Conservation (phyloP, 2,888 invertebrate genomes). For the Rhagonycha fulva region DNA sequence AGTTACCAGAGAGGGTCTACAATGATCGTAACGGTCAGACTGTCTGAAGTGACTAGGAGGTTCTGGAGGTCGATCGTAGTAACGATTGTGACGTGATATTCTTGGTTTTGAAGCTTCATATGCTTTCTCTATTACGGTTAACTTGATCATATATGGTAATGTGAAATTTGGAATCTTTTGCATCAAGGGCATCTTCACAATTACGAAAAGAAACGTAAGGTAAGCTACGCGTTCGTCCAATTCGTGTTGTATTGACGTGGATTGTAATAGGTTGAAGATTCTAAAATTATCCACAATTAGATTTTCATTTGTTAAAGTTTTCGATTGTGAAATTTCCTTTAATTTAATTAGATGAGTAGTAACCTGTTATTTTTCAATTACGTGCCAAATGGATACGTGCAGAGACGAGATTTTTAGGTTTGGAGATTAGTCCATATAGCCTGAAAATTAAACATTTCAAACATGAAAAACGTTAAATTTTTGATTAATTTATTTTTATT, state of each 20-base stretch:
- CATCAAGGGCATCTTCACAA: constrained; percentile 92
- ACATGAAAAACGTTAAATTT: too few relatives aligned
- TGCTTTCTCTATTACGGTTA: constrained; percentile 90
- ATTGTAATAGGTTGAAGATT: too few relatives aligned
- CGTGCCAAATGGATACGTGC: too few relatives aligned
- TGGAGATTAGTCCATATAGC: too few relatives aligned
- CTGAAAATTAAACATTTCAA: too few relatives aligned
- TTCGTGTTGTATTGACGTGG: constrained; percentile 87
- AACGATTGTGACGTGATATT: constrained; percentile 71
- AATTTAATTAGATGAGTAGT: too few relatives aligned
- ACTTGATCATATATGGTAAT: constrained; percentile 93
- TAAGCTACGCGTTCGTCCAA: constrained; percentile 91
- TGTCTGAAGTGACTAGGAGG: constrained; percentile 71
- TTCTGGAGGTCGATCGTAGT: constrained; percentile 75
- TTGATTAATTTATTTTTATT: too few relatives aligned
- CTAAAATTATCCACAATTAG: too few relatives aligned
- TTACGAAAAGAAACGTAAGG: constrained; percentile 95
- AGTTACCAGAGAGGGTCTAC: constrained; percentile 73
- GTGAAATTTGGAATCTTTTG: constrained; percentile 89
- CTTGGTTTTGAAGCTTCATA: constrained; percentile 73
- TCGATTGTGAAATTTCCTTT: too few relatives aligned
- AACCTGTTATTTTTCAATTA: too few relatives aligned
- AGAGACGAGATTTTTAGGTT: too few relatives aligned
- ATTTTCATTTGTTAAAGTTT: too few relatives aligned
- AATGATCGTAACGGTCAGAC: constrained; percentile 71